Percentiles rank a stretch among this genome's conserved stretches.
Evolutionary conservation across 2,797 vertebrate genomes (phyloP).

Genomic region (Acipenser oxyrinchus): DNA sequence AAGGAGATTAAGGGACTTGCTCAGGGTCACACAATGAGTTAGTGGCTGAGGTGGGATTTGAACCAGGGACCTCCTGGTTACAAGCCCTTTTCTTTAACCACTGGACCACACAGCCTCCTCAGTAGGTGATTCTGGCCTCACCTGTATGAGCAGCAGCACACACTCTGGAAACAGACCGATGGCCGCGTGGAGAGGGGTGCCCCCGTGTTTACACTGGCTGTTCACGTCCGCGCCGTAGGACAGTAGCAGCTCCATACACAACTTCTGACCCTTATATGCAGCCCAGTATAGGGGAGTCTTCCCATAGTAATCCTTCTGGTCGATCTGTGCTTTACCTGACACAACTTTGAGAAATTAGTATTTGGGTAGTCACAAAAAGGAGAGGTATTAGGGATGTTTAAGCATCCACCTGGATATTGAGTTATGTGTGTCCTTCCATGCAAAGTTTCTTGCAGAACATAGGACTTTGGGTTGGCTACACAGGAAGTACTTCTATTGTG

Average conservation of each 20-base stretch:
- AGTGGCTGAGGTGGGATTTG: no score
- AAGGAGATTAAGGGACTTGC: no score
- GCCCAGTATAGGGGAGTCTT: conserved; percentile 42
- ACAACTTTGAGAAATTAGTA: not conserved
- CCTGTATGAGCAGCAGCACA: conserved; percentile 38
- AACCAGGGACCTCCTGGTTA: no score
- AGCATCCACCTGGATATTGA: not conserved
- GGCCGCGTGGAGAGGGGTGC: conserved; percentile 36
- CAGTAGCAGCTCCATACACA: conserved; percentile 35
- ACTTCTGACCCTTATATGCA: conserved; percentile 38
- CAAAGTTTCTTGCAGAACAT: no score
- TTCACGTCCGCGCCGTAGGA: conserved; percentile 37
- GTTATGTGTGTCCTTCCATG: no score
- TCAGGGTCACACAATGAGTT: no score
- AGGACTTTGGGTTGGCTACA: no score
- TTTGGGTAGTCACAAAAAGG: not conserved
- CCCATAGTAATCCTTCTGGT: conserved; percentile 41
- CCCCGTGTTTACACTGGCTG: conserved; percentile 37
- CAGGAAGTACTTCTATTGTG: no score
- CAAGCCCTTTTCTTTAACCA: no score
- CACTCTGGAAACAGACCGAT: conserved; percentile 42
- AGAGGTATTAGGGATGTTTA: not conserved
- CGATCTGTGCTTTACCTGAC: conserved; percentile 33
- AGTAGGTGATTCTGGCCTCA: conserved; percentile 32
- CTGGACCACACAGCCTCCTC: conserved; percentile 37